These are phyloP conservation scores for Liasis olivaceus DNA, from an alignment of 2,797 vertebrate species.

Conservation along the genomic window DNA sequence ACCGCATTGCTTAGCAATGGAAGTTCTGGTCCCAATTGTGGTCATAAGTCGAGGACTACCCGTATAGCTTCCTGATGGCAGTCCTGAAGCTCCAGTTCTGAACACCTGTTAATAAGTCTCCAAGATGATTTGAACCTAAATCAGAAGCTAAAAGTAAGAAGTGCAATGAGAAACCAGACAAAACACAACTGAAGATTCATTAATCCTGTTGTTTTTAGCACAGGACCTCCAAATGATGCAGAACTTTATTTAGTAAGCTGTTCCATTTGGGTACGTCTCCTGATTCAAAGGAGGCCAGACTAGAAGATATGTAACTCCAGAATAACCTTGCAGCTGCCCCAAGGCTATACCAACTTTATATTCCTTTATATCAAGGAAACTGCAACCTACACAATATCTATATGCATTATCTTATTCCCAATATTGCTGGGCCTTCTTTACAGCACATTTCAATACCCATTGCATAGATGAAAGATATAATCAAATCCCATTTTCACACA, in stretches of 20 bases:
- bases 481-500: neutral
- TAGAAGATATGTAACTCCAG: neutral
- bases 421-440: neutral
- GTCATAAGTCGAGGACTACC: too few relatives aligned
- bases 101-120: neutral
- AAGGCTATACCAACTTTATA: neutral
- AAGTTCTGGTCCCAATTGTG: too few relatives aligned
- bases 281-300: neutral
- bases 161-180: neutral
- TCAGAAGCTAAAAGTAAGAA: conserved; percentile 2
- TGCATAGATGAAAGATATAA: neutral
- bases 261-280: neutral
- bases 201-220: neutral
- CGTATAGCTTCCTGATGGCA: neutral
- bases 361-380: neutral
- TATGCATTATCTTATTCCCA: neutral
- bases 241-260: neutral
- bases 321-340: neutral
- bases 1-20: too few relatives aligned
- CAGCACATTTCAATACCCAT: too few relatives aligned
- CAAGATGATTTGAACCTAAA: neutral
- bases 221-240: neutral
- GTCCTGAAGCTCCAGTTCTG: neutral
- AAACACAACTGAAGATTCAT: neutral
- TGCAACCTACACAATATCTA: neutral